Evolutionary conservation across 2,888 invertebrate species (phyloP).

Genomic region (Epiblema foenella): DNA sequence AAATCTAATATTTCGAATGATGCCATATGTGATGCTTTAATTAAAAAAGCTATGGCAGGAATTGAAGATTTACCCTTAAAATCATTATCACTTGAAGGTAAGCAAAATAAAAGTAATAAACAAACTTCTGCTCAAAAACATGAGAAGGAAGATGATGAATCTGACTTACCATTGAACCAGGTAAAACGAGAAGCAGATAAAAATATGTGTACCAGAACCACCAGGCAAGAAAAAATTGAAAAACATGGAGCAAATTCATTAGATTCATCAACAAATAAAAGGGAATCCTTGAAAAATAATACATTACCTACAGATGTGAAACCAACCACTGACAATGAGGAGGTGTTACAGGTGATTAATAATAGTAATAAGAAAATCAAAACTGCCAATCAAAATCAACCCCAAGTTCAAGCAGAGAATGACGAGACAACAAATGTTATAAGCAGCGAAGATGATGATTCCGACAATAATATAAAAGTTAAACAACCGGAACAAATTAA

Average conservation of each 20-base stretch:
- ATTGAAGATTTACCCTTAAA: constrained; percentile 65
- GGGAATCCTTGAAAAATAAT: constrained; percentile 31
- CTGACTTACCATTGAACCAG: constrained; percentile 54
- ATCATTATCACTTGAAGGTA: constrained; percentile 49
- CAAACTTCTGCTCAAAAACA: constrained; percentile 25
- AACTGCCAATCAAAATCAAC: constrained; percentile 14
- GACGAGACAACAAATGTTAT: constrained; percentile 20
- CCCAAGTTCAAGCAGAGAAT: neutral
- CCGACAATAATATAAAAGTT: constrained; percentile 35
- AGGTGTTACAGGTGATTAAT: neutral
- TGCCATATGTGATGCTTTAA: constrained; percentile 77
- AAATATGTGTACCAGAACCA: constrained; percentile 46
- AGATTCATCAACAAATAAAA: constrained; percentile 43
- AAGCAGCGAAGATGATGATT: constrained; percentile 37
- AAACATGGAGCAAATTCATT: constrained; percentile 17
- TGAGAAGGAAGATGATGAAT: constrained; percentile 34
- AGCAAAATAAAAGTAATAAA: constrained; percentile 35
- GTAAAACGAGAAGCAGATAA: constrained; percentile 52
- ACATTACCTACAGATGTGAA: neutral
- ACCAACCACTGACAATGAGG: constrained; percentile 17
- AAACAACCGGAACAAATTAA: constrained; percentile 35
- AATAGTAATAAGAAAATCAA: constrained; percentile 13
- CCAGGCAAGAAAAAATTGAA: constrained; percentile 12
- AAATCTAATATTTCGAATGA: constrained; percentile 78
- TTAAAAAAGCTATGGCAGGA: constrained; percentile 79